Percentiles rank a stretch among this genome's conserved stretches.
phyloP scores from a whole-genome alignment of 1,140 invertebrate genomes.

The Nebria ingens region DNA sequence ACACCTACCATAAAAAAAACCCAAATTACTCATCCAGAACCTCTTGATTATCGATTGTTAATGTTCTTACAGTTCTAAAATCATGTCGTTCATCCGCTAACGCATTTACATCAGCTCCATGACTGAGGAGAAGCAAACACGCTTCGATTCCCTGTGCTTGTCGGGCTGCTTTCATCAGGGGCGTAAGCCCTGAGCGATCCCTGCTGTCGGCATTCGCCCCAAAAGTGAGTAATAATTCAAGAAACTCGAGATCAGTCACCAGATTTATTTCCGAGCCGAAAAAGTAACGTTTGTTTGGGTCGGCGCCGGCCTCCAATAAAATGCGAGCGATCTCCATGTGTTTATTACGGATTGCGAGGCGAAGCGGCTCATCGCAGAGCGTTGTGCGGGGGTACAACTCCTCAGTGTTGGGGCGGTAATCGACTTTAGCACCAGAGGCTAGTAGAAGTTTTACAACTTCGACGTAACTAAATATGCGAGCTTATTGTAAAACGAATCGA shows the following conservation, averaged over 20 bases:
- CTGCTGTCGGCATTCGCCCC: conserved; percentile 79
- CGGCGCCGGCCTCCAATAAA: conserved; percentile 58
- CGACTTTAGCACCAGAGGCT: conserved; percentile 67
- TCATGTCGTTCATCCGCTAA: conserved; percentile 71
- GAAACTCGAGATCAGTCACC: conserved; percentile 68
- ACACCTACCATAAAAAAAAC: conserved; percentile 32
- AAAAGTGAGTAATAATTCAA: conserved; percentile 71
- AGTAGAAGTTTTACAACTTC: conserved; percentile 65
- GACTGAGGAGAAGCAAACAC: conserved; percentile 62
- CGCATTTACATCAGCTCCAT: conserved; percentile 73
- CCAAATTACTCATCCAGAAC: background rate
- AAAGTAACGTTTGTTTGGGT: conserved; percentile 74
- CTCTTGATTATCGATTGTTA: background rate
- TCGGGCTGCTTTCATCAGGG: conserved; percentile 77
- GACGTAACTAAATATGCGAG: conserved; percentile 51
- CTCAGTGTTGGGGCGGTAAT: conserved; percentile 58
- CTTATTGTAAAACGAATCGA: no score
- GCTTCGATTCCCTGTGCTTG: conserved; percentile 68
- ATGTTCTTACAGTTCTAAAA: conserved; percentile 50
- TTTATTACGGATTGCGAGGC: conserved; percentile 75
- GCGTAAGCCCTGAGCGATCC: conserved; percentile 72
- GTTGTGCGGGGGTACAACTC: conserved; percentile 61
- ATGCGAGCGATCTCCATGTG: conserved; percentile 64
- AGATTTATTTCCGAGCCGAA: conserved; percentile 85
- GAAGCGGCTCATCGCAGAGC: conserved; percentile 68